Base-by-base conservation (phyloP, 1,140 invertebrate species). In the Brachionus paranguensis region DNA sequence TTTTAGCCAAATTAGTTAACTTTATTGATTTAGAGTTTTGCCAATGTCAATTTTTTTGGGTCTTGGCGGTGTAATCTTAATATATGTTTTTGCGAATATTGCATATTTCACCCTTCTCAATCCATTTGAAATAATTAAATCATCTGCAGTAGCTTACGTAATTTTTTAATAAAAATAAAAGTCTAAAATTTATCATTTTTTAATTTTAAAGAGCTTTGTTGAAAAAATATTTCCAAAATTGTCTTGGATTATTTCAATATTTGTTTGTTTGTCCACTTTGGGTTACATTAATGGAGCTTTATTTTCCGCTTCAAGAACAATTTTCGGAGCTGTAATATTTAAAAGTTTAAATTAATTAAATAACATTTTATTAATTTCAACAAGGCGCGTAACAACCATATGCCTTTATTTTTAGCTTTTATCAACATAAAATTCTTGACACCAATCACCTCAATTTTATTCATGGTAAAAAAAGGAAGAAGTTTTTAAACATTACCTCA, bases 221-320 rank as follows among this genome's bases (percentile, higher is more conserved):
- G 94, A 96, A 86, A 91, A 92, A 64, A 89, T 98, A n/a, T 99
- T 97, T 89, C 95, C 96, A 1, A 91, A 92, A 84, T 93, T 98
- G 89, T 95, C 96, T 12, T 97, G 96, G 93, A 72, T 93, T 14
- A 98, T 99, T 88, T 96, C 97, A 2, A 92, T 98, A 24, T 99
- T 98, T 90, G 97, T 99, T 0, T 96, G 97, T 0, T 92, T 98
- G 83, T 99, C 96, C 0, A 98, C 96, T 0, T 98, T 99, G 89
- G 98, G 97, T 33, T 97, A 96, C 84, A 96, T 99, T 6, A 99
- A 99, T 90, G 97, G 97, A 85, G 96, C 99, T 86, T 91, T 99
- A 17, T 92, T 99, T 68, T 99, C 97, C 17, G 97, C 96, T 14
- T 98, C 97, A 27, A 81, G 78, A 81, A 64, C 53, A 24, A 81